Evolutionary conservation across 2,888 invertebrate species (phyloP).

Genomic region (Nemurella pictetii): DNA sequence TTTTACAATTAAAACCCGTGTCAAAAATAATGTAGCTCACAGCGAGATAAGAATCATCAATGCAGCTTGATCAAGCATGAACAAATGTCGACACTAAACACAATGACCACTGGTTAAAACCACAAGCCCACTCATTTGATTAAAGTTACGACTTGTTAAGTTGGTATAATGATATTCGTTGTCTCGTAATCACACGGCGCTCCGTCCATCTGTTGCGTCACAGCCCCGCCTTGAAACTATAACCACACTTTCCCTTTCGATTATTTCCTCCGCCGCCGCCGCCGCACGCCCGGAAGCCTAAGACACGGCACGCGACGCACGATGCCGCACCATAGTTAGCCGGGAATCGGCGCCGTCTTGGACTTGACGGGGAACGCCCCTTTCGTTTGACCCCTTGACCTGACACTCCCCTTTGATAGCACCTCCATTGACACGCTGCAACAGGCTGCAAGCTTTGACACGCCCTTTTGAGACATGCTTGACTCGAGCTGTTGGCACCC

Average conservation of each 20-base stretch:
- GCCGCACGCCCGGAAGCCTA: too few relatives aligned
- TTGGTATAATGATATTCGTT: too few relatives aligned
- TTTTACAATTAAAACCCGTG: neutral
- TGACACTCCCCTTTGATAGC: too few relatives aligned
- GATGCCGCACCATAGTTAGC: too few relatives aligned
- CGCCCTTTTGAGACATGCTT: too few relatives aligned
- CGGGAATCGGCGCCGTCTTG: too few relatives aligned
- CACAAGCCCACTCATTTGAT: neutral
- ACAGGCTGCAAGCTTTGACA: too few relatives aligned
- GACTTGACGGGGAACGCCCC: too few relatives aligned
- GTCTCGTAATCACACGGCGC: neutral
- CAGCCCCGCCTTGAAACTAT: neutral
- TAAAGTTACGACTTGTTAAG: neutral
- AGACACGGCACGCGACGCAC: neutral
- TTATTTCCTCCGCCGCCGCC: neutral
- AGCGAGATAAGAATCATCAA: neutral
- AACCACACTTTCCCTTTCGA: neutral
- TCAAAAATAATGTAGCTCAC: too few relatives aligned
- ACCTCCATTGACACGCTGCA: too few relatives aligned
- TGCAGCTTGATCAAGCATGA: neutral
- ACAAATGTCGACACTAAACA: neutral
- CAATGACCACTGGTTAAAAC: neutral
- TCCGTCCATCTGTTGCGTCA: neutral
- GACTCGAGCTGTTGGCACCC: too few relatives aligned
- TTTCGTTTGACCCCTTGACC: too few relatives aligned